Percentiles rank a stretch among this genome's conserved stretches.
These are phyloP conservation scores for Zelleria hepariella DNA, from an alignment of 2,888 invertebrate species.

Conservation along the genomic window DNA sequence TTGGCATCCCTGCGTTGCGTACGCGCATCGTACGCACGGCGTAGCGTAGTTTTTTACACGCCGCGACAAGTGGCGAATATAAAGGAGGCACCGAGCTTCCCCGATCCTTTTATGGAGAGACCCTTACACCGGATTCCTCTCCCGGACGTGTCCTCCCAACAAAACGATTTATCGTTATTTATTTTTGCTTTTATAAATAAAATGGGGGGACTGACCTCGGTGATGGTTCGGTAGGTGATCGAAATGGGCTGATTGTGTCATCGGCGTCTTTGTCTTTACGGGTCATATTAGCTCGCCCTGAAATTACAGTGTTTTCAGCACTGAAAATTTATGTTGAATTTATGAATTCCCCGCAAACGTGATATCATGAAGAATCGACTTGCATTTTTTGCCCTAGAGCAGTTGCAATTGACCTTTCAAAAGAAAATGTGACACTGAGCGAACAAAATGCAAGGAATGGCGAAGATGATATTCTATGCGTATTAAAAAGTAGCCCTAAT, in stretches of 20 bases:
- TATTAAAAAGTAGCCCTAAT: neutral
- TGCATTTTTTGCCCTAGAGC: neutral
- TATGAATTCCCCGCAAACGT: no score
- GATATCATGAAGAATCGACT: no score
- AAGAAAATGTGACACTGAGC: neutral
- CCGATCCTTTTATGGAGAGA: slow-evolving; percentile 51
- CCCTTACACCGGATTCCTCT: slow-evolving; percentile 57
- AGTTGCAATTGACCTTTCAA: neutral
- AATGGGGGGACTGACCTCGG: slow-evolving; percentile 14
- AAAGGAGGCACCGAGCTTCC: slow-evolving; percentile 48
- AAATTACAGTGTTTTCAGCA: no score
- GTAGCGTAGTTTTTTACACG: slow-evolving; percentile 60
- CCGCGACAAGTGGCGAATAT: slow-evolving; percentile 43
- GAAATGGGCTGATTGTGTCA: neutral
- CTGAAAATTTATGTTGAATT: no score
- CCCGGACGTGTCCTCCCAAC: slow-evolving; percentile 52
- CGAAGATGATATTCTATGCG: neutral
- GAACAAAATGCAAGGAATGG: neutral
- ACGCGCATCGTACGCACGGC: slow-evolving; percentile 49
- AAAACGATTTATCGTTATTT: slow-evolving; percentile 65
- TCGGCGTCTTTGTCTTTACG: neutral
- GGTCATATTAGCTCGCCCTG: no score
- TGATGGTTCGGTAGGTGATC: slow-evolving; percentile 12
- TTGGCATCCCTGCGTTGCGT: slow-evolving; percentile 39
- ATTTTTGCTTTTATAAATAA: slow-evolving; percentile 25